Conservation (phyloP, 1,140 invertebrate species). For the Tetragonula clypearis region DNA sequence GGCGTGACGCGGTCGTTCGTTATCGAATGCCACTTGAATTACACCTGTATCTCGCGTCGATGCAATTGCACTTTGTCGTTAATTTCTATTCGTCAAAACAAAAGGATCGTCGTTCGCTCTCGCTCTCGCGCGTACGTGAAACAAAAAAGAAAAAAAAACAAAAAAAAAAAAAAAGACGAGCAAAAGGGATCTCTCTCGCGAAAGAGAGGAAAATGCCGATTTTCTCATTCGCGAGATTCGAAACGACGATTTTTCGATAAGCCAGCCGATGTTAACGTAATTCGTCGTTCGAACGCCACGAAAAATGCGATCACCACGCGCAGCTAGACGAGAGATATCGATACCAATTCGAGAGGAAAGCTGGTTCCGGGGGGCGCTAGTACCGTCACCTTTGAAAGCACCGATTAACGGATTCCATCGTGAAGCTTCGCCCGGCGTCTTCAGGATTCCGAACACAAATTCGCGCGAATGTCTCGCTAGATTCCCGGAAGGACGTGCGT, state of each 20-base stretch:
- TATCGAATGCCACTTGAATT: not conserved
- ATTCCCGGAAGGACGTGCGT: constrained; percentile 44
- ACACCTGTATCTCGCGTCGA: not conserved
- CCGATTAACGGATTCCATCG: constrained; percentile 53
- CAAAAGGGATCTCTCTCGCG: too few species aligned
- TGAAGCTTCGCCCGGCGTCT: not conserved
- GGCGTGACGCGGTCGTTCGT: not conserved
- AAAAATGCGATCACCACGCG: not conserved
- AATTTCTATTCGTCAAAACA: not conserved
- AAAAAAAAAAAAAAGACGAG: not conserved
- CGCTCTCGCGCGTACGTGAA: not conserved
- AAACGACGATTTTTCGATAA: constrained; percentile 6
- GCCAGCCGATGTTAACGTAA: not conserved
- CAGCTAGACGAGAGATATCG: not conserved
- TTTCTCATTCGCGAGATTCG: not conserved
- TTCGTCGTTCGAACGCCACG: not conserved
- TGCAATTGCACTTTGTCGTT: not conserved
- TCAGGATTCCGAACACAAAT: constrained; percentile 37
- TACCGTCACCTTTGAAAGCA: not conserved
- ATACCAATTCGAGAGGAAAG: not conserved
- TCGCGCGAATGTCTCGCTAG: constrained; percentile 29
- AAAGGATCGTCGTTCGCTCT: not conserved
- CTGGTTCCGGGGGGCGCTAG: not conserved
- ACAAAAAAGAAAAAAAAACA: not conserved
- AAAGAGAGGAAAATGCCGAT: not conserved